Percentiles rank a stretch among this genome's conserved stretches.
These are phyloP conservation scores for Nerophis lumbriciformis DNA, from an alignment of 2,113 vertebrate species.

Conservation along the genomic window DNA sequence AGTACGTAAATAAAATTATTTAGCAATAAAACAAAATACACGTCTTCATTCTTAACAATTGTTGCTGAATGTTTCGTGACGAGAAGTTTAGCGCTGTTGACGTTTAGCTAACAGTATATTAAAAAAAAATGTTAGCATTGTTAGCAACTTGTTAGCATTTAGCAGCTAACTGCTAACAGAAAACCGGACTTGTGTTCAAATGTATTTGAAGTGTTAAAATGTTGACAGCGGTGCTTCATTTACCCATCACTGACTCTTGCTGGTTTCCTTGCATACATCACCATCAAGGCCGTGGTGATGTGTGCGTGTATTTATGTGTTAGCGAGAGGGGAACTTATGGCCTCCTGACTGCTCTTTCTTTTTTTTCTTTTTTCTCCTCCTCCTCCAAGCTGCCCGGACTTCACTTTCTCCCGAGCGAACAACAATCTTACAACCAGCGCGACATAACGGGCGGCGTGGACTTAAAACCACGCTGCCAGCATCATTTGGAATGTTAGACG, in stretches of 20 bases:
- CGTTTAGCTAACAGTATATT: constrained; percentile 11
- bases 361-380: constrained; percentile 22
- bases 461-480: constrained; percentile 44
- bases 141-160: constrained; percentile 31
- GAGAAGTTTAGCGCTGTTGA: neutral
- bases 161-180: constrained; percentile 24
- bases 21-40: constrained; percentile 11
- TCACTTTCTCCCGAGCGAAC: constrained; percentile 6
- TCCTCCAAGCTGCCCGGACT: constrained; percentile 40
- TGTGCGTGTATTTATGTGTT: constrained; percentile 70
- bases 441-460: constrained; percentile 51
- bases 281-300: constrained; percentile 97
- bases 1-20: neutral
- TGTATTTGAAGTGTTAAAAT: neutral
- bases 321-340: constrained; percentile 76
- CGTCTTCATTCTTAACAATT: neutral
- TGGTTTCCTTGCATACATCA: constrained; percentile 99
- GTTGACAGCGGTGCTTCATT: constrained; percentile 44
- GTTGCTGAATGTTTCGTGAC: fast-evolving
- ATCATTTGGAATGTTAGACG: constrained; percentile 45
- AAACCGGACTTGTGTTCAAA: neutral
- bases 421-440: constrained; percentile 39
- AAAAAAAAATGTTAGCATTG: constrained; percentile 2
- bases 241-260: constrained; percentile 99
- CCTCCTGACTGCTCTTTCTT: constrained; percentile 48